Base-by-base conservation (phyloP, 1,140 invertebrate species). In the Propsilocerus akamusi region DNA sequence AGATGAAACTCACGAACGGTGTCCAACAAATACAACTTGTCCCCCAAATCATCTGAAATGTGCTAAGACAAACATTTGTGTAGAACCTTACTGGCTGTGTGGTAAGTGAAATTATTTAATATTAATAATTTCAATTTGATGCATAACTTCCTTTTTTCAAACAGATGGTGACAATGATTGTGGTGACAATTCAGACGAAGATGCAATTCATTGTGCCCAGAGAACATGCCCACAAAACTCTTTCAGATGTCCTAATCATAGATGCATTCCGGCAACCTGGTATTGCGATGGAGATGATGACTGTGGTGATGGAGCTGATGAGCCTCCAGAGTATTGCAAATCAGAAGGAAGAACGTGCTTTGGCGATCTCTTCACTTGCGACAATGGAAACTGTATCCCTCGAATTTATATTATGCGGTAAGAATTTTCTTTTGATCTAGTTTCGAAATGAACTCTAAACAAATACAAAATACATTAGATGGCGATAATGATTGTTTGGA, bases 371-470 rank as follows among this genome's bases (percentile, higher is more conserved):
- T 97, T 96, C 59, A 94, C 91, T 0, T 98, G 95, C 59, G 86
- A 90, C 58, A 97, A 97, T 67, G 93, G 92, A 5, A 95, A 94
- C 59, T 99, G 95, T 63, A 93, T 98, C 54, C 90, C 89, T 0
- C 72, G 87, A 52, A 93, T 90, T 52, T 98, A 97, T 64, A 90
- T 95, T n/a, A n/a, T n/a, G n/a, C n/a, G 98, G 96, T 60, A 94
- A 98, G 63, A 5, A 26, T 14, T 8, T 26, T 26, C 22, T 24
- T 47, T 10, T 24, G 2, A 14, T 23, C 17, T 8, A 5, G 10
- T 4, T 46, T 46, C 17, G 14, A 30, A 30, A 37, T 37, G 14
- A 37, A n/a, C 14, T 37, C n/a, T 3, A 37, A 37, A 7, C 22
- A 20, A 20, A 1, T 20, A 22, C 17, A 17, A 2, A 17, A 7